These are phyloP conservation scores for Apaloderma vittatum DNA, from an alignment of 2,113 vertebrate genomes.

Conservation along the genomic window DNA sequence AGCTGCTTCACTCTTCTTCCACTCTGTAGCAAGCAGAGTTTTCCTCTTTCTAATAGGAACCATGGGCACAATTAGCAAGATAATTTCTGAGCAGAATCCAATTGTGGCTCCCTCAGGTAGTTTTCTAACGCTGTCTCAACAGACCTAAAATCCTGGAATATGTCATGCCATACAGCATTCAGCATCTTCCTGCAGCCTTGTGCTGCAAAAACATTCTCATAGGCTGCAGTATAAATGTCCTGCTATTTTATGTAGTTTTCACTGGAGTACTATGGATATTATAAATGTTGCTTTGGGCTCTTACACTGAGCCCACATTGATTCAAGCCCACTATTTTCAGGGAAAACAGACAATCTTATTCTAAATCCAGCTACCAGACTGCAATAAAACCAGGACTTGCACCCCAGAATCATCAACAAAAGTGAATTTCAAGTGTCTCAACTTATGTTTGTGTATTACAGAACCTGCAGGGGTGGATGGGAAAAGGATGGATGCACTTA, in stretches of 20 bases:
- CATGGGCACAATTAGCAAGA: neutral
- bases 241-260: neutral
- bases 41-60: neutral
- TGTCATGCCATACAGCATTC: neutral
- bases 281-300: neutral
- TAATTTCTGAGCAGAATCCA: neutral
- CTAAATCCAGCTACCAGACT: neutral
- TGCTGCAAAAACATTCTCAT: neutral
- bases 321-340: neutral
- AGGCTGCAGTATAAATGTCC: neutral
- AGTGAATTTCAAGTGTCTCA: neutral
- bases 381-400: neutral
- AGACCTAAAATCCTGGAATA: neutral
- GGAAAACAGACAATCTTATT: neutral
- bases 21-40: neutral
- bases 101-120: neutral
- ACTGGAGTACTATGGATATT: neutral
- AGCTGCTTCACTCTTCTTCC: neutral
- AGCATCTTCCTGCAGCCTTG: neutral
- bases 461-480: neutral
- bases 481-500: neutral
- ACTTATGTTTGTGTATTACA: neutral
- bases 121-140: neutral
- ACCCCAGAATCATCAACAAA: neutral
- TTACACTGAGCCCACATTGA: neutral